These are phyloP conservation scores for Darevskia nairensis DNA, from an alignment of 2,797 vertebrate species.

Conservation along the genomic window DNA sequence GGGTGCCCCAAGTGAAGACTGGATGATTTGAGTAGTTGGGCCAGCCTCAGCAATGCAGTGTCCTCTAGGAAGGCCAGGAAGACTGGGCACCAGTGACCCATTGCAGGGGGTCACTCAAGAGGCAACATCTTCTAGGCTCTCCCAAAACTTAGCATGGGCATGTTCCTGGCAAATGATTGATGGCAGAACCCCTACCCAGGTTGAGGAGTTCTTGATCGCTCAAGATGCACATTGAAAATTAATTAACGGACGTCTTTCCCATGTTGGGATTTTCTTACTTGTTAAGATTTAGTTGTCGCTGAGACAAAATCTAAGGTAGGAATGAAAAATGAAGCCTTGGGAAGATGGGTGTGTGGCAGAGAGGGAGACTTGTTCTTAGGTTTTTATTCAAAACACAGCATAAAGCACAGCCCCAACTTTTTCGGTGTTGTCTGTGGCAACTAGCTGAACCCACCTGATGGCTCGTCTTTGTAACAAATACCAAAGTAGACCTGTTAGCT, in stretches of 20 bases:
- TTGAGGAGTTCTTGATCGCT: neutral
- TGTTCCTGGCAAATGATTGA: too few species aligned
- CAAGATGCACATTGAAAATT: too few species aligned
- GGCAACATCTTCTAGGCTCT: neutral
- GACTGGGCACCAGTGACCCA: too few species aligned
- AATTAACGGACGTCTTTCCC: too few species aligned
- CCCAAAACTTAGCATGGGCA: neutral
- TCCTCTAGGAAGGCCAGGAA: neutral
- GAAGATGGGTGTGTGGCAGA: too few species aligned
- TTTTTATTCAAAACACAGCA: neutral
- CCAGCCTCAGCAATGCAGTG: neutral
- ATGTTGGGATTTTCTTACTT: neutral
- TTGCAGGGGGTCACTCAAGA: neutral
- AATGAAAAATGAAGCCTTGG: fast-evolving
- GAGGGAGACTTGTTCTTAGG: neutral
- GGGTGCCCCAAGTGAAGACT: neutral
- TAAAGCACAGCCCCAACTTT: neutral
- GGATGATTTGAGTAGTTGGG: too few species aligned
- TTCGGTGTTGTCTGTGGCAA: neutral
- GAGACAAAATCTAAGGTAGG: neutral
- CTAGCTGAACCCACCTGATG: neutral
- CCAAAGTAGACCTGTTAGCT: too few species aligned
- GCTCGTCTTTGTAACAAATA: neutral
- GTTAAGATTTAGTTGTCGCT: too few species aligned
- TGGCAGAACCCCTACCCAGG: too few species aligned